Evolutionary conservation across 2,113 vertebrate species (phyloP), one percentile per base, ranked within the genome.

Genomic region (Triplophysa dalaica): DNA sequence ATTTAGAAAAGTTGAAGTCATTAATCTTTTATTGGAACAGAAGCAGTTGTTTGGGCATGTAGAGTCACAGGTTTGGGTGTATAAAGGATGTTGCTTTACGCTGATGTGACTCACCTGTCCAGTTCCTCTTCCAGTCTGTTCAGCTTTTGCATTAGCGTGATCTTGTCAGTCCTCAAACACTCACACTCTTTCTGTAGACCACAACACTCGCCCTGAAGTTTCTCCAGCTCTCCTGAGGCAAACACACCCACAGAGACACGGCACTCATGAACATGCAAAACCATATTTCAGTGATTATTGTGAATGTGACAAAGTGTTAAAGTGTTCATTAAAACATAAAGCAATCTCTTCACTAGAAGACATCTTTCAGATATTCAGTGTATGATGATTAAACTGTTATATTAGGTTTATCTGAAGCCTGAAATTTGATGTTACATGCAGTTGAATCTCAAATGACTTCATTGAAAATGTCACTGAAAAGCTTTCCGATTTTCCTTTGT

Each of bases 41-140:
- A 13, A 17, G 16, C 22, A 13, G 38, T 12, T 62, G 58, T 74
- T 75, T 14, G 5, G 54, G 19, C 54, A 58, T 3, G 54, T 21
- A 58, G 54, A 58, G 16, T 21, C 54, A 21, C 0, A 9, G 7
- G 50, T 16, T 16, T 52, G 14, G 48, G 48, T 13, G 48, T 52
- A 4, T 8, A 56, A 56, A 56, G 19, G 0, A 58, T n/a, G 19
- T 10, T 17, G 14, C 50, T 58, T 13, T n/a, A 38, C 58, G 70
- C 29, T 17, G 13, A 61, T 62, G 58, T 26, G 26, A 72, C 93
- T 86, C 89, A 98, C 98, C 96, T 96, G 89, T 93, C 94, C 68
- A 99, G 93, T 87, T 98, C 95, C 21, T 90, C 87, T 88, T 98
- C 95, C 81, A 96, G 94, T 21, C 83, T 89, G 22, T 94, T 93